Evolutionary conservation across 2,888 invertebrate species (phyloP).

Genomic region (Nasonia oneida): DNA sequence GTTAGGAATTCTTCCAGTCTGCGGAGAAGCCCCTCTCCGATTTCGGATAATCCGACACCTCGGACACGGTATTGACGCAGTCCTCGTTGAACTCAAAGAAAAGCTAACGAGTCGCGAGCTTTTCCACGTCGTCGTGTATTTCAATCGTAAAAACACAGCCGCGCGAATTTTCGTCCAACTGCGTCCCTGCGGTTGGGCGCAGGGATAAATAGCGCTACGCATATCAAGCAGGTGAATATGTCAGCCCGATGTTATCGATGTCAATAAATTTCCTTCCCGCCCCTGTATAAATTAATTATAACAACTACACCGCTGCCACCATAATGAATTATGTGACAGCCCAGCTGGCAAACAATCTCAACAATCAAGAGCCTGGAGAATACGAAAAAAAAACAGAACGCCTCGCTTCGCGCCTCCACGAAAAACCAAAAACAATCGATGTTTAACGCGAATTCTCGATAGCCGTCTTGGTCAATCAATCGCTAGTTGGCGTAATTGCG

Average conservation of each 20-base stretch:
- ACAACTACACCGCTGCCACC: not conserved
- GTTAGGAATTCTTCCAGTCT: too few species aligned
- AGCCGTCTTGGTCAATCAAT: not conserved
- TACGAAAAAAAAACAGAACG: not conserved
- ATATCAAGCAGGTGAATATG: not conserved
- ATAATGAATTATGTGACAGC: not conserved
- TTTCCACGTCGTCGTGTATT: too few species aligned
- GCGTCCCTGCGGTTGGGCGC: too few species aligned
- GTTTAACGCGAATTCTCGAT: not conserved
- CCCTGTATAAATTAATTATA: not conserved
- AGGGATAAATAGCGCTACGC: too few species aligned
- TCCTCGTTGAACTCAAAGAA: too few species aligned
- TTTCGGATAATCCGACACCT: too few species aligned
- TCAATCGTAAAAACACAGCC: too few species aligned
- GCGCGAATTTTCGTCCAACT: too few species aligned
- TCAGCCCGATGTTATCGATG: not conserved
- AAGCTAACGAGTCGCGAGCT: too few species aligned
- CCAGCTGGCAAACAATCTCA: not conserved
- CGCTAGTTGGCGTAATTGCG: not conserved
- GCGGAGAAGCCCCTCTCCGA: too few species aligned
- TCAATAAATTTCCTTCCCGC: not conserved
- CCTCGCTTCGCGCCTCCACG: not conserved
- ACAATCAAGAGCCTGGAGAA: not conserved
- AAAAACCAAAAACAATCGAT: constrained; percentile 3
- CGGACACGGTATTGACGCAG: too few species aligned